Percentiles rank a stretch among this genome's conserved stretches.
These are phyloP conservation scores for Epiblema foenella DNA, from an alignment of 2,888 invertebrate genomes.

Conservation along the genomic window DNA sequence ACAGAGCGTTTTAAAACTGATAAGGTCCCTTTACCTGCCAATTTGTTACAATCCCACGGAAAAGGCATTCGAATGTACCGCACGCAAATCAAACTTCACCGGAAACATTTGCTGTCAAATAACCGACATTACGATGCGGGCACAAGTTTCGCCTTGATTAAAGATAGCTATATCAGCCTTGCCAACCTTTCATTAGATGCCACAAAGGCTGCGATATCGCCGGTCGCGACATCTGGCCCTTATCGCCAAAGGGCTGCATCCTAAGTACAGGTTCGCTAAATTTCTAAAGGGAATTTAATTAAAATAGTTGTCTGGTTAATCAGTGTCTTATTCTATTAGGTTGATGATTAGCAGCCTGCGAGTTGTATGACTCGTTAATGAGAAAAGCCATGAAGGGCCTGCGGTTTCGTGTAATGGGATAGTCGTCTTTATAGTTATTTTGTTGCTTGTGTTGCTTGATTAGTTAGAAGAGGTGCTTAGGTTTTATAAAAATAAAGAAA, in stretches of 20 bases:
- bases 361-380: slow-evolving; percentile 31
- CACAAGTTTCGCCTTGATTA: slow-evolving; percentile 80
- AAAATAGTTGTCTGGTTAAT: slow-evolving; percentile 44
- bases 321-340: slow-evolving; percentile 40
- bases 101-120: slow-evolving; percentile 63
- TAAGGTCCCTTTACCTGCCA: no score
- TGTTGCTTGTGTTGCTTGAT: not conserved
- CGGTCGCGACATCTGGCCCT: slow-evolving; percentile 76
- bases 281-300: slow-evolving; percentile 41
- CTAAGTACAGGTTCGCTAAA: slow-evolving; percentile 30
- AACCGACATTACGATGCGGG: slow-evolving; percentile 72
- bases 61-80: slow-evolving; percentile 1
- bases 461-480: not conserved
- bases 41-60: not conserved
- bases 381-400: slow-evolving; percentile 28
- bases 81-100: slow-evolving; percentile 51
- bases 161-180: slow-evolving; percentile 82
- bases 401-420: slow-evolving; percentile 32
- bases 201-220: slow-evolving; percentile 79
- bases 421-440: slow-evolving; percentile 8
- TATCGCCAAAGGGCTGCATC: slow-evolving; percentile 81
- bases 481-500: no score
- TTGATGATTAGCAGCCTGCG: slow-evolving; percentile 40
- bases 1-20: no score
- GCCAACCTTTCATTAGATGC: slow-evolving; percentile 79